A percentile compares a stretch with the other conserved stretches of the same genome.
Conservation (phyloP, 2,888 invertebrate species). For the Nebria salina region DNA sequence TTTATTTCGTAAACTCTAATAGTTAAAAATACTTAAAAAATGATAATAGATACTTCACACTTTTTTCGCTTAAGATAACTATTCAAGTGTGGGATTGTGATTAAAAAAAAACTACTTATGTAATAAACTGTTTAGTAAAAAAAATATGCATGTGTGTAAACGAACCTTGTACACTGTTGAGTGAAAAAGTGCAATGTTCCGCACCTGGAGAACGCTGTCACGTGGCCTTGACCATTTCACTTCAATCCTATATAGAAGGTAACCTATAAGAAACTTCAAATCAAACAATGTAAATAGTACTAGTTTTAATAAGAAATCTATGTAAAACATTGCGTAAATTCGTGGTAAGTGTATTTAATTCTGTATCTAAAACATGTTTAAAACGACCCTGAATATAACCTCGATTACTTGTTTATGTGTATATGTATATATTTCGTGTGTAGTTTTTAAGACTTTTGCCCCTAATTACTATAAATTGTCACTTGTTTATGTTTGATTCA, state of each 20-base stretch:
- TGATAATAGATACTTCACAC: too few relatives aligned
- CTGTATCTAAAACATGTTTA: background rate
- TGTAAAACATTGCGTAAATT: background rate
- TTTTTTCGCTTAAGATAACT: too few relatives aligned
- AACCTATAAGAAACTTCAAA: conserved; percentile 29
- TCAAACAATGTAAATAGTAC: conserved; percentile 10
- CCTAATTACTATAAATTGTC: background rate
- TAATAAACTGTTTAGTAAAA: too few relatives aligned
- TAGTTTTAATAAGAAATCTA: background rate
- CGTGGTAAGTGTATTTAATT: background rate
- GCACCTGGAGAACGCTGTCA: conserved; percentile 20
- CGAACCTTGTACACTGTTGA: conserved; percentile 23
- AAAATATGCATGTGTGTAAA: background rate
- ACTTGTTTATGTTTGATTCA: conserved; percentile 39
- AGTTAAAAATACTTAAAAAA: too few relatives aligned
- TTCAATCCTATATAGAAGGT: conserved; percentile 29
- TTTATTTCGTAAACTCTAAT: too few relatives aligned
- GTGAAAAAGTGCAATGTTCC: conserved; percentile 20
- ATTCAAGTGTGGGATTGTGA: too few relatives aligned
- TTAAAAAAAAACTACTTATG: too few relatives aligned
- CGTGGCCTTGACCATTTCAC: conserved; percentile 17
- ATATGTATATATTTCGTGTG: too few relatives aligned
- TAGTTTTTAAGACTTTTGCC: background rate
- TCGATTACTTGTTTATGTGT: conserved; percentile 2
- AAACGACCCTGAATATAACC: background rate